Conservation (phyloP, 1,140 invertebrate genomes). For the Calycopis cecrops region DNA sequence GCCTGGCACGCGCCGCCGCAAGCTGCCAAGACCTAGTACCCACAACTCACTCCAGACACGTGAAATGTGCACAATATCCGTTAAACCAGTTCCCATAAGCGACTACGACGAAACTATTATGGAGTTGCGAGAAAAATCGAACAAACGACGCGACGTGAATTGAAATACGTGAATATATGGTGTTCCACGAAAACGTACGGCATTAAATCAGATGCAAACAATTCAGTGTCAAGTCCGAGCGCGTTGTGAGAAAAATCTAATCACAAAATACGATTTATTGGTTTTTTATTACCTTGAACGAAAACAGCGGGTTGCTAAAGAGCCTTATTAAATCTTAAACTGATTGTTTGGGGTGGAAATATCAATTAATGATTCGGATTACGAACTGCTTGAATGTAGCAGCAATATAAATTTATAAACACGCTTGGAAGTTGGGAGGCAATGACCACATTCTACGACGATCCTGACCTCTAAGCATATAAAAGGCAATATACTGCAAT, state of each 20-base stretch:
- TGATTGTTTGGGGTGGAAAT: too few relatives aligned
- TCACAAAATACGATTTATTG: background rate
- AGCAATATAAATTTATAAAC: too few relatives aligned
- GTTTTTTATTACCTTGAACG: slow-evolving; percentile 4
- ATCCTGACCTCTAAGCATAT: too few relatives aligned
- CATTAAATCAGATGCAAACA: slow-evolving; percentile 7
- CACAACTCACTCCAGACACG: slow-evolving; percentile 35
- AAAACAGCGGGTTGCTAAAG: background rate
- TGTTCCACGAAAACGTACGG: slow-evolving; percentile 14
- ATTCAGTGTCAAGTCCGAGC: background rate
- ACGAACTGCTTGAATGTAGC: too few relatives aligned
- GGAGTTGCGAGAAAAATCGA: slow-evolving; percentile 15
- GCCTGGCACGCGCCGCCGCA: slow-evolving; percentile 60
- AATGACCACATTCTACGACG: too few relatives aligned
- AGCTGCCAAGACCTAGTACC: slow-evolving; percentile 40
- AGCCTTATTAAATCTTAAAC: too few relatives aligned
- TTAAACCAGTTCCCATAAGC: slow-evolving; percentile 21
- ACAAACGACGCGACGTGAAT: slow-evolving; percentile 13
- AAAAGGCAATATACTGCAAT: too few relatives aligned
- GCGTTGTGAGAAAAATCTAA: slow-evolving; percentile 4
- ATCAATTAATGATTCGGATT: too few relatives aligned
- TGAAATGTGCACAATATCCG: slow-evolving; percentile 13
- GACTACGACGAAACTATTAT: slow-evolving; percentile 15
- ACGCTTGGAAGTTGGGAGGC: too few relatives aligned
- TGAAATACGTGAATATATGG: slow-evolving; percentile 13